Conservation (phyloP, 1,140 invertebrate species). For the Panagrolaimus sp. region DNA sequence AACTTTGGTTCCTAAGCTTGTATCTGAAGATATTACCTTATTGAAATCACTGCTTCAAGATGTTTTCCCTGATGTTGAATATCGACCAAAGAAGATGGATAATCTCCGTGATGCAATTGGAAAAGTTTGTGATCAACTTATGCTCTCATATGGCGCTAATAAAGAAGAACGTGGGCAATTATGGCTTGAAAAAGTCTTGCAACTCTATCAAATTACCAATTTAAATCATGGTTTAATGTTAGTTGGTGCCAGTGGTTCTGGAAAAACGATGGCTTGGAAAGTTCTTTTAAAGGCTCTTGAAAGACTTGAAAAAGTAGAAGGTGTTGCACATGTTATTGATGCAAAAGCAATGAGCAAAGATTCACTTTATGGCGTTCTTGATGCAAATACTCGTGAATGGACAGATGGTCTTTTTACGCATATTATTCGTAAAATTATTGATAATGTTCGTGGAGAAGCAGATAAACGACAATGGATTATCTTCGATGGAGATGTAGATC, state of each 20-base stretch:
- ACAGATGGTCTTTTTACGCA: conserved; percentile 88
- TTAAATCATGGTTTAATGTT: conserved; percentile 99
- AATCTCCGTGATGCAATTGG: conserved; percentile 34
- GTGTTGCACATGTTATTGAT: conserved; percentile 96
- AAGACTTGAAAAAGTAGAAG: conserved; percentile 84
- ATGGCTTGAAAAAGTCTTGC: conserved; percentile 72
- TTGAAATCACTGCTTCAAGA: conserved; percentile 92
- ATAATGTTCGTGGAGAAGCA: conserved; percentile 96
- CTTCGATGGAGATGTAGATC: conserved; percentile 87
- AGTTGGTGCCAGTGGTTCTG: conserved; percentile 97
- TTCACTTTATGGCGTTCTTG: conserved; percentile 89
- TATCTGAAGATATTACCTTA: conserved; percentile 95
- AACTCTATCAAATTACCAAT: conserved; percentile 97
- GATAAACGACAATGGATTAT: conserved; percentile 97
- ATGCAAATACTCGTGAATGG: conserved; percentile 97
- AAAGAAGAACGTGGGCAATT: conserved; percentile 76
- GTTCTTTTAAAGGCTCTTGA: conserved; percentile 90
- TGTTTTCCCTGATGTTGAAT: conserved; percentile 95
- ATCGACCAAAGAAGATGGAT: conserved; percentile 83
- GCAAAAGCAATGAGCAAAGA: conserved; percentile 98
- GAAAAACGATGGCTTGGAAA: conserved; percentile 93
- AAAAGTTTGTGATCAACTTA: conserved; percentile 39
- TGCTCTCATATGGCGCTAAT: conserved; percentile 68
- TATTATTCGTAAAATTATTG: conserved; percentile 93
- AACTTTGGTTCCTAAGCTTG: conserved; percentile 97